A percentile compares a stretch with the other conserved stretches of the same genome.
Evolutionary conservation across 2,113 vertebrate species (phyloP).

Genomic region (Camarhynchus parvulus): DNA sequence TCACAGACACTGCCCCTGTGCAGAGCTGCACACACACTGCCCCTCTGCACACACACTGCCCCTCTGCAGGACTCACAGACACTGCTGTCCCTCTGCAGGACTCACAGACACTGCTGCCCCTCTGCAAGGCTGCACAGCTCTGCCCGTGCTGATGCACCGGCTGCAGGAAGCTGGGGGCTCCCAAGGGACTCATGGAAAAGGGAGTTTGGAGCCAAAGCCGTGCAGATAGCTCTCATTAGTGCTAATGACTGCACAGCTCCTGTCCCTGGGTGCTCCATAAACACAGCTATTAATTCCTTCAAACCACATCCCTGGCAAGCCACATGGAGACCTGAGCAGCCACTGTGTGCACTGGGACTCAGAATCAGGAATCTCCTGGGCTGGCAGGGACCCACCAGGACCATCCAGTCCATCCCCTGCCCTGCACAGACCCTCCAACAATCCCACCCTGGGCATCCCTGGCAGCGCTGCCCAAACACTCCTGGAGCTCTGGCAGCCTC

Average conservation of each 20-base stretch:
- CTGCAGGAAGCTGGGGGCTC: background rate
- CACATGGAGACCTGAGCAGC: background rate
- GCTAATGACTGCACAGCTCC: conserved; percentile 3
- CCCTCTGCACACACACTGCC: too few species aligned
- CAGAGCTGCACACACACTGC: too few species aligned
- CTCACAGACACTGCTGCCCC: too few species aligned
- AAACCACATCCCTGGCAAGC: background rate
- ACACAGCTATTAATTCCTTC: conserved; percentile 36
- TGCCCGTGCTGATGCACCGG: rapidly evolving
- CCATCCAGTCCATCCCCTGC: rapidly evolving
- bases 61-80: too few species aligned
- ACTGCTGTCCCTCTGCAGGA: background rate
- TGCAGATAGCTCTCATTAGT: background rate
- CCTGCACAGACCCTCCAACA: background rate
- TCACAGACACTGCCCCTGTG: background rate
- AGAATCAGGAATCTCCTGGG: background rate
- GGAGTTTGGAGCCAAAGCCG: background rate
- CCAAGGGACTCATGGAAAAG: background rate
- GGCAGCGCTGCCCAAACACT: rapidly evolving
- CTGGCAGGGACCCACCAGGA: background rate
- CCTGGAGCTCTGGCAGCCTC: background rate
- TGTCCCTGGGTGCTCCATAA: background rate
- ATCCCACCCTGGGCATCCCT: background rate
- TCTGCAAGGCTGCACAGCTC: background rate
- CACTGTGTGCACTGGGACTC: rapidly evolving